Evolutionary conservation across 1,140 invertebrate species (phyloP), one percentile per base, ranked within the genome.

Genomic region (Globodera ellingtonae): DNA sequence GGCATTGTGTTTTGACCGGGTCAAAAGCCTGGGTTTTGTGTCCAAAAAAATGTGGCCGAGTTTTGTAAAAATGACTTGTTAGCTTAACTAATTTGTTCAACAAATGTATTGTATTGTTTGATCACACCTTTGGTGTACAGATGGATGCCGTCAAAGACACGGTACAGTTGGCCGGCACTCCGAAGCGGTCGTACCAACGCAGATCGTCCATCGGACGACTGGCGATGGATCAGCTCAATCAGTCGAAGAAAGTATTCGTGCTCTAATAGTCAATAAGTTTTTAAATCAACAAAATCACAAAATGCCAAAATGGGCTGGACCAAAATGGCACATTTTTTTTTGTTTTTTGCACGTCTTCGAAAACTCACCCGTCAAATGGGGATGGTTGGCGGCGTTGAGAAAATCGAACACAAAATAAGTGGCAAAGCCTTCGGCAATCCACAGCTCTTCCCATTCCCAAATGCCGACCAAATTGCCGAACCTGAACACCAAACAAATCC

Each of bases 391-490:
- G 0, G 78, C 71, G 59, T 82, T 86, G 13, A 88, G 77, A 72
- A 88, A 85, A 74, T 88, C 86, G 24, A 85, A 88, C n/a, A 88
- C 88, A 83, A 85, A 89, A 78, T 87, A 88, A 9, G 84, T 90
- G 44, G 91, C 90, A 85, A 91, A 91, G 59, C 91, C 91, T 86
- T 91, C 91, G 81, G 91, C 91, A 15, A 91, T 81, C 90, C 91
- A 91, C 1, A 91, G 82, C 72, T 91, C 90, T 48, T 90, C 88
- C 91, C 91, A 91, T 89, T 91, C 90, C 71, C 86, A 85, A 87
- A 91, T 90, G 4, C 91, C 91, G 8, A 90, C 90, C 86, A 91
- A 89, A 84, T 91, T 91, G 15, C 91, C 91, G 83, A 91, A 81
- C 79, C 79, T 80, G 52, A 74, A 8, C 10, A 59, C 15, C 50